Conservation (phyloP, 2,888 invertebrate genomes). For the Sacculina carcini region DNA sequence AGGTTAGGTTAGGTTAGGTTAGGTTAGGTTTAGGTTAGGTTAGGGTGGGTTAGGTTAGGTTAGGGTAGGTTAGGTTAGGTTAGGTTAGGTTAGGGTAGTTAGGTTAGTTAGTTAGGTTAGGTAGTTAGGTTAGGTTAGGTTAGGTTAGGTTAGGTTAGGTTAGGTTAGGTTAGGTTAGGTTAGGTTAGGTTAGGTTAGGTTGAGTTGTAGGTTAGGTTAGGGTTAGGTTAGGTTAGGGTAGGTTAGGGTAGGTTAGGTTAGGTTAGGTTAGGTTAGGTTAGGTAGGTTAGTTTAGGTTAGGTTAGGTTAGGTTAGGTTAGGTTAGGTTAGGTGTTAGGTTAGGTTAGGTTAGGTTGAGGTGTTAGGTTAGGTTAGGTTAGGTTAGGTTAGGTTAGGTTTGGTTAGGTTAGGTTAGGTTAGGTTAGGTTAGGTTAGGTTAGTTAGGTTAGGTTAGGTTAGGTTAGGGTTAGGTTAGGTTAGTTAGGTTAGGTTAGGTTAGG, state of each 20-base stretch:
- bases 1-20: too few relatives aligned
- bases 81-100: slow-evolving; percentile 11
- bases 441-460: slow-evolving; percentile 13
- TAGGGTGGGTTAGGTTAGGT: too few relatives aligned
- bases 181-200: slow-evolving; percentile 5
- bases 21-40: too few relatives aligned
- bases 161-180: slow-evolving; percentile 10
- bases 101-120: slow-evolving; percentile 10
- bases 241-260: slow-evolving; percentile 10
- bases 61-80: too few relatives aligned
- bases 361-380: slow-evolving; percentile 15
- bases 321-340: slow-evolving; percentile 13
- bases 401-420: slow-evolving; percentile 10
- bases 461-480: slow-evolving; percentile 17
- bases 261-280: slow-evolving; percentile 11
- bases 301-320: slow-evolving; percentile 8
- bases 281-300: slow-evolving; percentile 10
- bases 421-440: slow-evolving; percentile 14
- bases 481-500: slow-evolving; percentile 16
- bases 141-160: slow-evolving; percentile 11
- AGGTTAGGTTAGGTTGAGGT: slow-evolving; percentile 15
- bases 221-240: slow-evolving; percentile 8
- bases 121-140: slow-evolving; percentile 12
- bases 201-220: slow-evolving; percentile 3
- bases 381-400: slow-evolving; percentile 16